These are phyloP conservation scores for Uria aalge DNA, from an alignment of 2,113 vertebrate species.

Conservation along the genomic window DNA sequence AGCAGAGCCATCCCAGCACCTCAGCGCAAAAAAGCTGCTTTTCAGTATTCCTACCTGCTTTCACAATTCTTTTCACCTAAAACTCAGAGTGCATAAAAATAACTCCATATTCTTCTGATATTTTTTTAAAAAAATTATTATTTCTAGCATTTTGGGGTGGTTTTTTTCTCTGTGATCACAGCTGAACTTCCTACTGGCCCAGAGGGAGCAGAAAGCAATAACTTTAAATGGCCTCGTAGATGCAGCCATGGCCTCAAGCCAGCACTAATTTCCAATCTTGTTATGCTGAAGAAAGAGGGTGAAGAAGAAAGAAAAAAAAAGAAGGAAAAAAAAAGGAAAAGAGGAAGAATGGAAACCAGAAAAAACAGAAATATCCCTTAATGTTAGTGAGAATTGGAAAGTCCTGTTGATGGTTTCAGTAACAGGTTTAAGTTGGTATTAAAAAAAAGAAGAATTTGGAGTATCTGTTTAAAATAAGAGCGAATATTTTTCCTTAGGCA, in stretches of 20 bases:
- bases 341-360: constrained; percentile 47
- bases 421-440: constrained; percentile 52
- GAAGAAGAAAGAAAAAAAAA: background rate
- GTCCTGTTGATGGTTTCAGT: constrained; percentile 55
- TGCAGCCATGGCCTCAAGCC: constrained; percentile 57
- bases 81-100: background rate
- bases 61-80: background rate
- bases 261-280: constrained; percentile 63
- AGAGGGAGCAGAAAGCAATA: constrained; percentile 58
- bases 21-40: background rate
- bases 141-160: background rate
- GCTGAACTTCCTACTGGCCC: constrained; percentile 66
- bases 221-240: constrained; percentile 67
- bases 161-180: constrained; percentile 33
- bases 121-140: background rate
- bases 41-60: background rate
- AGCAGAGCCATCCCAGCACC: background rate
- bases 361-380: constrained; percentile 52
- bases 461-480: constrained; percentile 68
- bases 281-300: constrained; percentile 11
- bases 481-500: constrained; percentile 71
- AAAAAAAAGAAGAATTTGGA: constrained; percentile 60
- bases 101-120: background rate
- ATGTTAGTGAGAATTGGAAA: constrained; percentile 46
- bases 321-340: background rate